Base-by-base conservation (phyloP, 2,888 invertebrate species). In the Drosophila kuntzei region DNA sequence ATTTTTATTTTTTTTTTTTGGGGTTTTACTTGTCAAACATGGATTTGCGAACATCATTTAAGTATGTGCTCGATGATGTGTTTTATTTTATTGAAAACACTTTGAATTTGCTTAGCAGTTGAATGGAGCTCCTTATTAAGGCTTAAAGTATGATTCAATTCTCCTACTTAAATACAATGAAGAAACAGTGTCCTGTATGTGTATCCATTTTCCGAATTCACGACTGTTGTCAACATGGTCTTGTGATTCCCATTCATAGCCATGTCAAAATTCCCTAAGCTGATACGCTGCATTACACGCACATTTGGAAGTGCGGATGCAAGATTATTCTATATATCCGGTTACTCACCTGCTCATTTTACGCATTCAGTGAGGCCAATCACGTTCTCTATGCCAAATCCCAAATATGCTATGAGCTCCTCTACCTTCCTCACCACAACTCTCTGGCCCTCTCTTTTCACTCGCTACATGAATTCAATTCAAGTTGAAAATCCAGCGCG, bases 321-420 rank as follows among this genome's bases (percentile, higher is more conserved):
- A 59, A 22, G 51, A 4, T 44, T 34, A 39, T 3, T 27, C 12
- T 27, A 20, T 3, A 27, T 37, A 49, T 43, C 22, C 65, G 60
- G 60, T 36, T 53, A 72, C 46, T 53, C 59, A 67, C 78, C 78
- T 77, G 75, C 44, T 27, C 59, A 37, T 50, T 58, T 71, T 66
- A 82, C 80, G 80, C 88, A 85, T 71, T 82, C 71, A 51, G 63
- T 39, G 25, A 83, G 59, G 82, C 82, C 88, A 87, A 83, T 85
- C 82, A 83, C 82, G 82, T 87, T 71, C 66, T 55, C 32, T 64
- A 71, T 46, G 53, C 74, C 55, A 79, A 80, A 79, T 82, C 83
- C 83, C 76, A 47, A 63, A 76, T 50, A 54, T 54, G 5, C 36
- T 5, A 7, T 36, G 2, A 14, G 2, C 14, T 14, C 3, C 14